Base-by-base conservation (phyloP, 2,797 vertebrate species). In the Peromyscus nudipes region DNA sequence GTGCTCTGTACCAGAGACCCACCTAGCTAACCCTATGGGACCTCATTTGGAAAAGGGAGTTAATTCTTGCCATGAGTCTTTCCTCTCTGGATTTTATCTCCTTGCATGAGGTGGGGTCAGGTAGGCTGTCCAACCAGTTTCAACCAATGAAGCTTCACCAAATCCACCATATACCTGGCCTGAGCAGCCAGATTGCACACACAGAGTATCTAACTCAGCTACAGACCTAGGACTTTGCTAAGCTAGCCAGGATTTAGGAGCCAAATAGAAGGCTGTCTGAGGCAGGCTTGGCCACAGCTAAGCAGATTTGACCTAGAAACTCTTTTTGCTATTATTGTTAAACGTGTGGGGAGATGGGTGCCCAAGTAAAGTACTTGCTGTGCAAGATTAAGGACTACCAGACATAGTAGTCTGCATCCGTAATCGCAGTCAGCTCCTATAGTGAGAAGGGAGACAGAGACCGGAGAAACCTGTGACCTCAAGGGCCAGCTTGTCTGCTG, bases 171-270 rank as follows among this genome's bases (percentile, higher is more conserved):
- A 65, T 2, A 10, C 11, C 11, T 52, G 55, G 69, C 76, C 40
- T 49, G 37, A 73, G 43, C 4, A 64, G 62, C 73, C 88, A 75
- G 55, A 79, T 79, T 52, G 13, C 49, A 85, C 64, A 77, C 21
- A 40, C 10, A 37, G 62, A 83, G 86, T 71, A 71, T 91, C 94
- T 91, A 69, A 80, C 27, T 88, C 83, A 89, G 62, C 82, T 23
- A 4, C 19, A 92, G 80, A 93, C 23, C 2, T 67, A 88, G 46
- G 31, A 40, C n/a, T 76, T 92, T 92, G 80, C 73, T 55, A 97
- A 93, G 52, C 52, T 96, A 93, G 52, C 52, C 19, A 46, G 46
- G 31, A 84, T 65, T 88, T 82, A 67, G 11, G 71, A 69, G 13
- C 55, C 77, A 91, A 91, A 64, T 34, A 64, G 40, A 9, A 21